Base-by-base conservation (phyloP, 2,888 invertebrate species). In the Schizaphis graminum region DNA sequence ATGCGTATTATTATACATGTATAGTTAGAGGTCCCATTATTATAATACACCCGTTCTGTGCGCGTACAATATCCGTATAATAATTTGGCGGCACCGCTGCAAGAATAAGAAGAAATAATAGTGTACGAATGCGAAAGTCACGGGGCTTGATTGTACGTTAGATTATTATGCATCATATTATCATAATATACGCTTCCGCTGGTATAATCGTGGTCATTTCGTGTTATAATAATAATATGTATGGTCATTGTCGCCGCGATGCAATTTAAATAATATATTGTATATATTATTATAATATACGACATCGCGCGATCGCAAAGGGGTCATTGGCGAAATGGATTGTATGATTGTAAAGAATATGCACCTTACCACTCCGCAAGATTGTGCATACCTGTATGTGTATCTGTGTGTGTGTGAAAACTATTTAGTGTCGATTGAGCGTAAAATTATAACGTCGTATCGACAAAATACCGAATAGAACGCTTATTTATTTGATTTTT, bases 301-400 rank as follows among this genome's bases (percentile, higher is more conserved):
- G 41, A n/a, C 41, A 26, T 44, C 26, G 41, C 49, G n/a, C 61
- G 13, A 88, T 88, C 88, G 61, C 35, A n/a, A n/a, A 57, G 49
- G 53, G 92, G 88, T 88, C 92, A 77, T 88, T 77, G 53, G 47
- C 47, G 44, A 87, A 87, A 92, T 87, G 86, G 92, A 86, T 92
- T 26, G 13, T 28, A 16, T 13, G 53, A 53, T 53, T 53, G 53
- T 21, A 86, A 1, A 47, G 26, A 85, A 85, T 47, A 85, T 44
- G 4, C 85, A 44, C 21, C 84, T 53, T 53, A 8, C 57, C 26
- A 61, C 67, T 21, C 67, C 67, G 21, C 67, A 41, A 77, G 35
- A 77, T 35, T 53, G 57, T 21, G 3, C 35, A 77, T 77, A 77
- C 13, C 67, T n/a, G 16, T 53, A 16, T 47, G 44, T 47, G 44